phyloP scores from a whole-genome alignment of 2,113 vertebrate genomes.

The Nothoprocta pentlandii region DNA sequence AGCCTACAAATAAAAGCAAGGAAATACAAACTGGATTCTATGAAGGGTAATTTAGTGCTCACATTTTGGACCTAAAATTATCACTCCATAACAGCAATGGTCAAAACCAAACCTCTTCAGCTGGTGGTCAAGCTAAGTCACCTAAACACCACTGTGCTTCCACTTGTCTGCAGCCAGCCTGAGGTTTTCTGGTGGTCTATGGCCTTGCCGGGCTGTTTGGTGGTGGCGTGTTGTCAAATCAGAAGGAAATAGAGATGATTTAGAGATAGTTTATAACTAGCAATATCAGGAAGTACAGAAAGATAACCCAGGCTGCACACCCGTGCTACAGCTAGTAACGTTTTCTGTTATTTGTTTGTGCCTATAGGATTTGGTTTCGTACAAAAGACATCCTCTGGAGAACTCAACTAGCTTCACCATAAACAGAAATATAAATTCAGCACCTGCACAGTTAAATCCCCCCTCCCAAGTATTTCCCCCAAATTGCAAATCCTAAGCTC shows the following conservation, averaged over 20 bases:
- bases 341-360: not conserved
- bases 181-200: not conserved
- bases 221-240: not conserved
- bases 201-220: not conserved
- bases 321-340: too few species aligned
- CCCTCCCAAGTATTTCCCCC: not conserved
- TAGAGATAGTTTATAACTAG: not conserved
- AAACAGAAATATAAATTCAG: not conserved
- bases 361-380: not conserved
- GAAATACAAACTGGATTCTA: not conserved
- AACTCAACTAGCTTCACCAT: not conserved
- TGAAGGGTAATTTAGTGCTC: not conserved
- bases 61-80: not conserved
- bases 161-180: not conserved
- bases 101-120: not conserved
- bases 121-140: too few species aligned
- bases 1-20: not conserved
- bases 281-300: not conserved
- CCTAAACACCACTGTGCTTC: not conserved
- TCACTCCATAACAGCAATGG: rapidly evolving
- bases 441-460: not conserved
- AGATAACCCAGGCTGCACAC: not conserved
- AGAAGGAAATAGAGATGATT: not conserved
- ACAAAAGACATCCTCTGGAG: rapidly evolving
- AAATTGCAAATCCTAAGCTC: rapidly evolving